A percentile compares a stretch with the other conserved stretches of the same genome.
Evolutionary conservation across 2,113 vertebrate species (phyloP).

Genomic region (Chrysochloris asiatica): DNA sequence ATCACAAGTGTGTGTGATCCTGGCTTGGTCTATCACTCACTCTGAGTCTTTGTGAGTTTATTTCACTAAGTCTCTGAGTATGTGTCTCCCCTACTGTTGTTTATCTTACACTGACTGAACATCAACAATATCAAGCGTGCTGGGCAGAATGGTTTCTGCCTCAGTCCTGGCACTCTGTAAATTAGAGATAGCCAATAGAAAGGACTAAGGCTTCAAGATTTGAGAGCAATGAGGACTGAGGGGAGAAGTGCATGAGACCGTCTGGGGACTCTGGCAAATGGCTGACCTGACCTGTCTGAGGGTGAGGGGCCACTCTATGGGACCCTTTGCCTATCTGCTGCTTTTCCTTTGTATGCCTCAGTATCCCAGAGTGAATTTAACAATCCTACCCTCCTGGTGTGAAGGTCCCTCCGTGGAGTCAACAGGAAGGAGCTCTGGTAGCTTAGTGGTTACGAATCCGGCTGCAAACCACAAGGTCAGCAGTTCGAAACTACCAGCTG

Average conservation of each 20-base stretch:
- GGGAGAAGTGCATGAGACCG: not conserved
- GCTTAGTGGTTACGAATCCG: too few species aligned
- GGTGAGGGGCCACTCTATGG: not conserved
- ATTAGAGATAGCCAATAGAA: not conserved
- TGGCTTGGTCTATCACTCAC: conserved; percentile 40
- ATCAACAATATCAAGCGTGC: conserved; percentile 40
- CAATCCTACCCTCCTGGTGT: not conserved
- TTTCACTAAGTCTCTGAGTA: conserved; percentile 46
- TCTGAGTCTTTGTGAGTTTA: conserved; percentile 63
- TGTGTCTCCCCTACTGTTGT: conserved; percentile 24
- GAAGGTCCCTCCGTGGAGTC: not conserved
- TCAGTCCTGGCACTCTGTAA: conserved; percentile 18
- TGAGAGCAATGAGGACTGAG: not conserved
- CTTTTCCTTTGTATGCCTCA: not conserved
- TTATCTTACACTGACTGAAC: conserved; percentile 49
- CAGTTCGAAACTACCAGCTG: too few species aligned
- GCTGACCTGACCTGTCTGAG: not conserved
- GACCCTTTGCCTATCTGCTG: not conserved
- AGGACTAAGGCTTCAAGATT: conserved; percentile 22
- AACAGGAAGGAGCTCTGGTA: too few species aligned
- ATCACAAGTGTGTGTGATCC: conserved; percentile 1
- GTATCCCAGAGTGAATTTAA: not conserved
- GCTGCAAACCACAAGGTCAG: too few species aligned
- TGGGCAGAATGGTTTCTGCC: not conserved
- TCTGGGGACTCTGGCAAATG: not conserved